Conservation (phyloP, 2,113 vertebrate species). For the Xiphophorus couchianus region DNA sequence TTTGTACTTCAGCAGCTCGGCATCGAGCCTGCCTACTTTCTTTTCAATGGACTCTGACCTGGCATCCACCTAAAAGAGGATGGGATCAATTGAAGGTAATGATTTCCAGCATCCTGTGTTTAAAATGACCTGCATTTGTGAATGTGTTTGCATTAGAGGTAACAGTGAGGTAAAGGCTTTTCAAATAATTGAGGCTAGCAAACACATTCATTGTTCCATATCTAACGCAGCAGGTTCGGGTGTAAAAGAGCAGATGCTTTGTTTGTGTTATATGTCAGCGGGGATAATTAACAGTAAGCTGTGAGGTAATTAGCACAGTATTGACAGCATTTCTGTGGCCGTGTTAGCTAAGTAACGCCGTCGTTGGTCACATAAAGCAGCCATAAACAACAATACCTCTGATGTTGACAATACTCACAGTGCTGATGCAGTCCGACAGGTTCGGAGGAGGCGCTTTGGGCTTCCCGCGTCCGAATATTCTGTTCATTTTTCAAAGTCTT, state of each 20-base stretch:
- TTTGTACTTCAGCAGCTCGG: conserved; percentile 95
- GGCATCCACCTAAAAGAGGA: conserved; percentile 86
- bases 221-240: background rate
- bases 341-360: conserved; percentile 19
- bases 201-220: background rate
- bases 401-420: conserved; percentile 79
- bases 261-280: background rate
- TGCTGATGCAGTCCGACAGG: conserved; percentile 95
- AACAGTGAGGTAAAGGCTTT: background rate
- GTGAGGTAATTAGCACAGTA: background rate
- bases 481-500: conserved; percentile 83
- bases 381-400: conserved; percentile 43
- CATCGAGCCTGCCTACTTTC: conserved; percentile 92
- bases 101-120: background rate
- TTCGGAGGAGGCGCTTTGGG: conserved; percentile 89
- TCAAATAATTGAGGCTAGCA: background rate
- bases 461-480: conserved; percentile 94
- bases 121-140: background rate
- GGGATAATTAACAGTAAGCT: background rate
- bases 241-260: background rate
- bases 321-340: conserved; percentile 17
- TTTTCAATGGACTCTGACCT: conserved; percentile 95
- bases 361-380: conserved; percentile 26
- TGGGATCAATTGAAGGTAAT: conserved; percentile 1
- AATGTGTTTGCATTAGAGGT: background rate